Evolutionary conservation across 2,888 invertebrate genomes (phyloP), one percentile per base, ranked within the genome.

Genomic region (Heliconius ethilla): DNA sequence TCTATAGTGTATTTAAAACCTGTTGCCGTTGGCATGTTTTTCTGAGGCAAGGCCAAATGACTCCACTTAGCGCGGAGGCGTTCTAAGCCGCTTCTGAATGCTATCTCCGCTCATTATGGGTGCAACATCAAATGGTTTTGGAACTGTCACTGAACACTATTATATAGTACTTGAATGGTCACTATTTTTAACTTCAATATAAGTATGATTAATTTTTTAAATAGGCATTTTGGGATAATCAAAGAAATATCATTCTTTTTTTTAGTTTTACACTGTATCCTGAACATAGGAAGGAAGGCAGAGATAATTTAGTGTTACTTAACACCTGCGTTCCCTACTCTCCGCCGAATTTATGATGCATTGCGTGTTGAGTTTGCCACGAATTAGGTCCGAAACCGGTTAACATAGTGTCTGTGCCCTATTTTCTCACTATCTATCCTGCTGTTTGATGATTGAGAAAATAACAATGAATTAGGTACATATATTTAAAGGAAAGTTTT

Each of bases 1-100:
- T 51, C 40, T 77, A 73, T 67, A 74, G 73, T 62, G 65, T 73
- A 74, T 75, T 73, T 73, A 76, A 76, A 69, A 82, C 92, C 88
- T 92, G 92, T 92, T 92, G 92, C 91, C 78, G 82, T 81, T 90
- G 90, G 89, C 91, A 89, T 83, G 80, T 79, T 78, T 82, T 84
- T 80, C 87, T 86, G 87, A 86, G 82, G 83, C 82, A 82, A 81
- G 80, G 89, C 91, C 90, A 91, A 92, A 91, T 88, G 85, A 87
- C 87, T 84, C 82, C 79, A 79, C 70, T 80, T 74, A 67, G 70
- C 55, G 70, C 70, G 75, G 74, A 75, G 80, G 81, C 80, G 86
- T 80, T 87, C 88, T 87, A 89, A 89, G 85, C 83, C 82, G 81
- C 81, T 82, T 81, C 63, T 76, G 75, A 69, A 76, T 81, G 79